phyloP scores from a whole-genome alignment of 2,888 invertebrate species.

The Panzeria rudis region DNA sequence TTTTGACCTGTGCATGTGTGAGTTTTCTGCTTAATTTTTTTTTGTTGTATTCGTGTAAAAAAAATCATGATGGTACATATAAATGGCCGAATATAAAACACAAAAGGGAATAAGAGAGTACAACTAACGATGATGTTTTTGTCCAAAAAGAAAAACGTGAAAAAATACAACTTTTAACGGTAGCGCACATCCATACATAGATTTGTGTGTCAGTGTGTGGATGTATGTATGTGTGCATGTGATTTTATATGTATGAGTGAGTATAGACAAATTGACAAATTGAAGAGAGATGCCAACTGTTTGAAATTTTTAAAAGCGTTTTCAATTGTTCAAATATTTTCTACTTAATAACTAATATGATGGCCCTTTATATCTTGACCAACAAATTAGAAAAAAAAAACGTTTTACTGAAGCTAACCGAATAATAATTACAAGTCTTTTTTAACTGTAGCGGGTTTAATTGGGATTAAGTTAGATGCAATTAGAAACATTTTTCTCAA shows the following conservation, averaged over 20 bases:
- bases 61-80: constrained; percentile 52
- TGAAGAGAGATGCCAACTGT: constrained; percentile 46
- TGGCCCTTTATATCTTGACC: neutral
- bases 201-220: constrained; percentile 1
- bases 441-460: neutral
- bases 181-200: neutral
- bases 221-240: constrained; percentile 6
- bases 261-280: constrained; percentile 20
- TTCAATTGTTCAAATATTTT: neutral
- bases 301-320: constrained; percentile 11
- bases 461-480: neutral
- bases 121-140: constrained; percentile 46
- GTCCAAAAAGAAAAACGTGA: constrained; percentile 61
- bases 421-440: neutral
- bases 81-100: constrained; percentile 54
- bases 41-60: constrained; percentile 27
- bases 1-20: neutral
- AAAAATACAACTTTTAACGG: constrained; percentile 65
- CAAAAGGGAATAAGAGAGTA: constrained; percentile 54
- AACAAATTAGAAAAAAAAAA: neutral
- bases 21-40: neutral
- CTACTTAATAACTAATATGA: neutral
- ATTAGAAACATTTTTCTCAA: too few species aligned
- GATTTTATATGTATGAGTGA: constrained; percentile 11
- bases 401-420: neutral